Evolutionary conservation across 2,888 invertebrate genomes (phyloP), one percentile per base, ranked within the genome.

Genomic region (Carpatolechia fugitivella): DNA sequence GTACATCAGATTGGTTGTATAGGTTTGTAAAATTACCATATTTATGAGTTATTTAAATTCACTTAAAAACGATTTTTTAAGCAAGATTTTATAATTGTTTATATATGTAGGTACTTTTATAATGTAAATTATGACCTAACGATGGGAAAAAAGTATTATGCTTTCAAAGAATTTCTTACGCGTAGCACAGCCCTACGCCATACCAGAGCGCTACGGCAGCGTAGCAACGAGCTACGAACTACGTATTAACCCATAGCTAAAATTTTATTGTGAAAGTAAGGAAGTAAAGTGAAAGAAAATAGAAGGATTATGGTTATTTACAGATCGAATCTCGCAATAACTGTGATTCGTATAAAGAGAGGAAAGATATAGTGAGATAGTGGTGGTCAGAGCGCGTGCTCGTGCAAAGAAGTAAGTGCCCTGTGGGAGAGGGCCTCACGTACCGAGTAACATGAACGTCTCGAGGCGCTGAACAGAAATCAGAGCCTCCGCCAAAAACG

Each of bases 381-480:
- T 4, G n/a, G 35, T 1, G 24, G 24, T 16, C 53, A 30, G 33
- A 40, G 50, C 40, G 31, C 35, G 59, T 61, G 61, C 68, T 68
- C 64, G 63, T 54, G 24, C 36, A 14, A 14, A 5, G 3, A 1
- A 7, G 14, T 36, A 14, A 18, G 36, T 31, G 18, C 16, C 1
- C 33, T 16, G 3, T 29, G 5, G 2, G 5, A 30, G 30, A 8
- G 48, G 16, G 72, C 60, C 74, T 75, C 78, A 85, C 89, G 64
- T 87, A 90, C 73, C 92, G 79, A 77, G 90, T 62, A 89, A 74
- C 88, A 93, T 85, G 72, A 93, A 93, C 54, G 91, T 84, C 82
- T 93, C 91, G 36, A 93, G 85, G 58, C 93, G 86, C 66, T 91
- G 90, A 46, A 93, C 85, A 29, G 93, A 92, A 36, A 93, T 92